Base-by-base conservation (phyloP, 1,140 invertebrate genomes). In the Megalonaias nervosa region DNA sequence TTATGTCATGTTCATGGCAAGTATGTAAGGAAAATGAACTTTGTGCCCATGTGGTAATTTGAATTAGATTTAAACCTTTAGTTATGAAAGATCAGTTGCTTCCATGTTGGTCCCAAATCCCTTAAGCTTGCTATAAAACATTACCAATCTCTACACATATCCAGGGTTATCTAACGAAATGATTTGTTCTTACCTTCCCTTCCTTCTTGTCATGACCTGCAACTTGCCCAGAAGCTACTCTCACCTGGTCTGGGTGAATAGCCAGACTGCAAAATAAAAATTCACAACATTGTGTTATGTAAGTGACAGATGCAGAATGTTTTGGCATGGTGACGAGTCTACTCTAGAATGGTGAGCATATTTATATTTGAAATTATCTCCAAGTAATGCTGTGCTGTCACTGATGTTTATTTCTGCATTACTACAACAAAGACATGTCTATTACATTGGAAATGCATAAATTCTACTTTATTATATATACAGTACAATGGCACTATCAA, bases 141-240 rank as follows among this genome's bases (percentile, higher is more conserved):
- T 48, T 5, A 48, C 6, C 38, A 48, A 48, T 48, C 38, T 48
- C 38, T 48, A 48, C 9, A 48, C 38, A 48, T 48, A 48, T 11
- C 38, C 38, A 48, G 11, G 6, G 4, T 0, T 48, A 48, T 48
- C 6, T 11, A 48, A 48, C 0, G 38, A 48, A 48, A 48, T 48
- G 4, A 48, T 48, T 48, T 48, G 38, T 23, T 23, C 23, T 15
- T 60, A 72, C 75, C 75, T 77, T 66, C 26, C 75, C 75, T 17
- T 77, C 75, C 16, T 67, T 72, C 48, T 61, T 72, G 21, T 64
- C 70, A 73, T 77, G 75, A 38, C 75, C 75, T 19, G 69, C 62
- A 13, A 72, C 75, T 64, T 77, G 75, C 6, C 75, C 75, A 19
- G 75, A 68, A 13, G 75, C 75, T 56, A 77, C 23, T 21, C 59